Evolutionary conservation across 1,140 invertebrate species (phyloP), one percentile per base, ranked within the genome.

Genomic region (Neocloeon triangulifer): DNA sequence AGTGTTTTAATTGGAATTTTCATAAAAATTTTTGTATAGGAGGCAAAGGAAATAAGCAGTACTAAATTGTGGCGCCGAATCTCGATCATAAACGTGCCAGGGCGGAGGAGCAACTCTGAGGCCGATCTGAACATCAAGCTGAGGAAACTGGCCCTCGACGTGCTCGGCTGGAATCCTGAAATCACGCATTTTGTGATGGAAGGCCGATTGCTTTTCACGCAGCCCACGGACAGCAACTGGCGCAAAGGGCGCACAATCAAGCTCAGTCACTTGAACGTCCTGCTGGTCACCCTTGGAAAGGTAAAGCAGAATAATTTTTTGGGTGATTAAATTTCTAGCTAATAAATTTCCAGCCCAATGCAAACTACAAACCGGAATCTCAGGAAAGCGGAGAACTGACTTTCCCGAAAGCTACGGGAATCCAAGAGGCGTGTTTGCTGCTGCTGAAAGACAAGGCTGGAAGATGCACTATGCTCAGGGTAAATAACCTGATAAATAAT

Each of bases 121-220:
- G 66, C 76, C 36, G 78, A 85, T 47, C 73, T 82, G 52, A 81
- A 81, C 47, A 84, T 85, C 38, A 78, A 82, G 53, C 53, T 85
- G 21, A 63, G 79, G 48, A 85, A 85, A 69, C 79, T 89, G 62
- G 85, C 84, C 32, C 70, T 92, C 30, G 85, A 92, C 47, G 67
- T 88, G 1, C 56, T 92, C 33, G 81, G 88, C 41, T 92, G 86
- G 88, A 75, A 74, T 50, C 81, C 88, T 42, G 84, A 91, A 47
- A 76, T 81, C 50, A 77, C 79, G 2, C 69, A 70, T 45, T 88
- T 91, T 47, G 68, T 80, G 32, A 64, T 86, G 47, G 80, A 86
- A 53, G 82, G 84, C 30, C 72, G 73, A 48, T 58, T 92, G 37
- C 57, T 81, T 28, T 82, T 76, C 47, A 78, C 79, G 14, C 78